Evolutionary conservation across 2,113 vertebrate genomes (phyloP).

Genomic region (Cyrtonyx montezumae): DNA sequence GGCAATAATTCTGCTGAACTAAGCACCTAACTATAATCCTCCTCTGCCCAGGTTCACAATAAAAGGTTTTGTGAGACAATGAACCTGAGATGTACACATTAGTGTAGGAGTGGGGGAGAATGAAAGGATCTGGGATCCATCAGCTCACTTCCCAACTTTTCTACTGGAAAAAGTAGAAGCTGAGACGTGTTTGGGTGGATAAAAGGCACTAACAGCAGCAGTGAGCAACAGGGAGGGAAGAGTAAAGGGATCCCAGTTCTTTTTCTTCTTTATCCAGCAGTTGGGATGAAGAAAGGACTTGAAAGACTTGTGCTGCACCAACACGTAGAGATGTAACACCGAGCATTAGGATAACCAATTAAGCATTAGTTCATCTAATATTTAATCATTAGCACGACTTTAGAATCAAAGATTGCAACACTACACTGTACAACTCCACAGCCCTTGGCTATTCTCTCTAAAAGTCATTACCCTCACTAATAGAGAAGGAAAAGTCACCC

Average conservation of each 20-base stretch:
- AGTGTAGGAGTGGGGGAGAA: not conserved
- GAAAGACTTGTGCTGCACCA: not conserved
- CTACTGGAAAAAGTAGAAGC: not conserved
- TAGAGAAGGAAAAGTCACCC: not conserved
- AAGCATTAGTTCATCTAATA: not conserved
- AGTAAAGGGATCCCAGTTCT: not conserved
- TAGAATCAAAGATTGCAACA: not conserved
- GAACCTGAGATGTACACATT: not conserved
- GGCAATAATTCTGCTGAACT: not conserved
- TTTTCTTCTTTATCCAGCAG: not conserved
- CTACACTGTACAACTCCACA: not conserved
- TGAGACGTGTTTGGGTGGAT: not conserved
- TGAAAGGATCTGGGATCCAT: not conserved
- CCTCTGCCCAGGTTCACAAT: not conserved
- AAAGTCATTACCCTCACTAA: not conserved
- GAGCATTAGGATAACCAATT: not conserved
- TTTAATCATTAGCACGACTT: not conserved
- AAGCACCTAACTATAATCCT: not conserved
- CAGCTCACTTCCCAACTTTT: not conserved
- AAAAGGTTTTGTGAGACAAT: not conserved
- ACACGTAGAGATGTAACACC: not conserved
- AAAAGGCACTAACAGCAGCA: not conserved
- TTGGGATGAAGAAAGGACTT: not conserved
- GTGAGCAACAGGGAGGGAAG: not conserved
- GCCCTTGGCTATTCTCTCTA: not conserved